phyloP scores from a whole-genome alignment of 2,797 vertebrate species.

The Crenuchus spilurus region DNA sequence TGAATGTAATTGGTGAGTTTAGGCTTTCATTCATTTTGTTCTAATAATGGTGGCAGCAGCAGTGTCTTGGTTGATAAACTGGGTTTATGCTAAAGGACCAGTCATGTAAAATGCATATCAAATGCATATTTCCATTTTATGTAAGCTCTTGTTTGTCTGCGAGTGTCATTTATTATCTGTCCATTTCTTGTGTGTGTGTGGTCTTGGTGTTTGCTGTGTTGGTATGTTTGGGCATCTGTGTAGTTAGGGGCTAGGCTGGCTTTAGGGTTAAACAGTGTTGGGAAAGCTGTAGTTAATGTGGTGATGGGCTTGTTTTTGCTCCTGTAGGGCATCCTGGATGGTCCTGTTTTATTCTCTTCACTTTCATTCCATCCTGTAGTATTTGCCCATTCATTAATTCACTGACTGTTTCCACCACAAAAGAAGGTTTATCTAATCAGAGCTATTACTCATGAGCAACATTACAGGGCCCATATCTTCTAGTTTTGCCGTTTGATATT shows the following conservation, averaged over 20 bases:
- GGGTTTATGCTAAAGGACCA: no score
- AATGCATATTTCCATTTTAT: no score
- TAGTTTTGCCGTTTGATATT: no score
- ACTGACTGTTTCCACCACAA: not conserved
- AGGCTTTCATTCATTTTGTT: no score
- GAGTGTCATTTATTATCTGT: not conserved
- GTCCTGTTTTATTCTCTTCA: conserved; percentile 34
- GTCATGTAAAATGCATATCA: no score
- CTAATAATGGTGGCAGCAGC: no score
- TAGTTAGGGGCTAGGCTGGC: conserved; percentile 12
- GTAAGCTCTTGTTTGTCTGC: conserved; percentile 47
- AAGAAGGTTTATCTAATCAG: not conserved
- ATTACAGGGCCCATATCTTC: no score
- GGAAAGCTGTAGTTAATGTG: conserved; percentile 56
- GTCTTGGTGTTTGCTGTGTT: conserved; percentile 8
- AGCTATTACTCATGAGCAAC: not conserved
- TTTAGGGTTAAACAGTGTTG: conserved; percentile 27
- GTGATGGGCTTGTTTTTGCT: conserved; percentile 56
- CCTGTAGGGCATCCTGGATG: conserved; percentile 4
- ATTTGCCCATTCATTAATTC: conserved; percentile 33
- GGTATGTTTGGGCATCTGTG: conserved; percentile 37
- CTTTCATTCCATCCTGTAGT: conserved; percentile 19
- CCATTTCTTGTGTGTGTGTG: conserved; percentile 25
- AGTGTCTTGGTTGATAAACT: no score
- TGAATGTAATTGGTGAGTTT: no score